Evolutionary conservation across 2,797 vertebrate genomes (phyloP), one percentile per base, ranked within the genome.

Genomic region (Leptatherina wallacei): DNA sequence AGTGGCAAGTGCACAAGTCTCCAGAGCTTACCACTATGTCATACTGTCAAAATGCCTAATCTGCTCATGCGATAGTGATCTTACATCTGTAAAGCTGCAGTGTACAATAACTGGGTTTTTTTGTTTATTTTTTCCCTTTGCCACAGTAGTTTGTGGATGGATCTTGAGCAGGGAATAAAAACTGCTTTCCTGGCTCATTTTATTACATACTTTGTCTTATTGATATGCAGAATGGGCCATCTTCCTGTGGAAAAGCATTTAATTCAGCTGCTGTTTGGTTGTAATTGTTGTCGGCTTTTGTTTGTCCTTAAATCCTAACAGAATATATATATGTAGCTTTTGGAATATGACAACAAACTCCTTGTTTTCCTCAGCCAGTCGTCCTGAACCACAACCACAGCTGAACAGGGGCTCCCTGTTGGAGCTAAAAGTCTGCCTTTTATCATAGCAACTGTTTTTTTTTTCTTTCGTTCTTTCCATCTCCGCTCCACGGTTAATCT

Each of bases 401-500:
- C 69, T 38, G 68, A 80, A 61, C 75, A 29, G n/a, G 44, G 61
- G 13, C 57, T 81, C 71, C 54, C 60, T 49, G 71, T 47, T 71
- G 6, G 29, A 75, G 57, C 73, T 82, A 55, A 68, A 85, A 75
- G 73, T 85, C 81, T 75, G 75, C 66, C 66, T 84, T 85, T 74
- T 85, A 86, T 87, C 78, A 24, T 47, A 49, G 71, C 69, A 5
- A 80, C 70, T 64, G 68, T 89, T 88, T 87, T 82, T 86, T 47
- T 47, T 47, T 32, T 6, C 30, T n/a, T 18, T n/a, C n/a, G n/a
- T 47, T n/a, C 42, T 47, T 85, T 74, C 81, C 88, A 82, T 89
- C 85, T 83, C 65, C 24, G 61, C 84, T 90, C 79, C 49, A 57
- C 88, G 71, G 89, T 89, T 90, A 91, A 91, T 94, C 88, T 93